These are phyloP conservation scores for Ametastegia equiseti DNA, from an alignment of 2,888 invertebrate genomes.

Conservation along the genomic window DNA sequence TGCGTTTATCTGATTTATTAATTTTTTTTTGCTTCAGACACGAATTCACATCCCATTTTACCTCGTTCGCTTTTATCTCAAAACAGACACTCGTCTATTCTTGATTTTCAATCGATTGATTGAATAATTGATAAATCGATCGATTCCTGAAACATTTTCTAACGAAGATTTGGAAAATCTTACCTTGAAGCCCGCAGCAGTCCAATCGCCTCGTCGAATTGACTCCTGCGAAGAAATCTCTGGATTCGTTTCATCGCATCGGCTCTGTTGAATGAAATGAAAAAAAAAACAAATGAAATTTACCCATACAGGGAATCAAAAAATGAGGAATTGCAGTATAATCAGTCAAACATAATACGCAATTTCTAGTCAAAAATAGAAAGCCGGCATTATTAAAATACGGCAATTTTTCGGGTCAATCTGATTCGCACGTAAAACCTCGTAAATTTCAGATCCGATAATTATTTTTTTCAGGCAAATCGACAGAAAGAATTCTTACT, in stretches of 20 bases:
- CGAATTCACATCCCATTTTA: too few species aligned
- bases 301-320: conserved; percentile 6
- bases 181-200: conserved; percentile 88
- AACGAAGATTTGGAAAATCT: conserved; percentile 55
- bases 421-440: too few species aligned
- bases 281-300: conserved; percentile 50
- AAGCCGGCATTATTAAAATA: too few species aligned
- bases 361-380: too few species aligned
- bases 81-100: too few species aligned
- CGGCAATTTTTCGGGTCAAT: too few species aligned
- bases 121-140: background rate
- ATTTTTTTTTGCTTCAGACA: too few species aligned
- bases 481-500: conserved; percentile 80
- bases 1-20: background rate
- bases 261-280: conserved; percentile 78
- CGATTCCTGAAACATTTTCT: background rate
- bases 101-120: too few species aligned
- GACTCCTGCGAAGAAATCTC: conserved; percentile 83
- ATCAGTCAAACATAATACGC: background rate
- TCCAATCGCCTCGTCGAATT: conserved; percentile 88
- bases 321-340: conserved; percentile 41
- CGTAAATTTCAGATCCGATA: too few species aligned
- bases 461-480: too few species aligned
- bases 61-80: too few species aligned
- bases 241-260: conserved; percentile 94